Base-by-base conservation (phyloP, 2,113 vertebrate genomes). In the Pogonocichla stellata region DNA sequence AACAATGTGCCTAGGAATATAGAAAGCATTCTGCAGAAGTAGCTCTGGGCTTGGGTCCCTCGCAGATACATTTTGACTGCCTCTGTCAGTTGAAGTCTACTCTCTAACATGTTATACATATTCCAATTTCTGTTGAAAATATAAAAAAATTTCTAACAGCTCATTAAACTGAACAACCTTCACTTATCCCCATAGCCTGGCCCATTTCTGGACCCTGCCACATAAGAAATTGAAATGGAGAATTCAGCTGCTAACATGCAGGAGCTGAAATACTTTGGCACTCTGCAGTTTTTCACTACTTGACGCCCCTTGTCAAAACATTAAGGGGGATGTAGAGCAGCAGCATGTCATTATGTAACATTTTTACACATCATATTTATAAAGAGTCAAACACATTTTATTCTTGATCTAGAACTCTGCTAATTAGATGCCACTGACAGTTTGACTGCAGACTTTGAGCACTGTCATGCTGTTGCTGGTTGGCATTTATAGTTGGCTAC, bases 291-390 rank as follows among this genome's bases (percentile, higher is more conserved):
- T 93, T 96, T 96, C 93, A 92, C 90, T 81, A 74, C 87, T 94
- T 94, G 95, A 92, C 89, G 80, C 92, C 84, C 89, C 89, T 91
- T 97, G 95, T 96, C 95, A 96, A 97, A 95, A 94, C 93, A 94
- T 95, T 92, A 91, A 96, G 93, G 94, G 88, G 88, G 94, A 81
- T 93, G 94, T 91, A 92, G 81, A 84, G 84, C 64, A 91, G 88
- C 94, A 96, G 93, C 94, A 96, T 83, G 95, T 94, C 94, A 93
- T 97, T 96, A 95, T 96, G 71, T 96, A 95, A 97, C 88, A 79
- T 96, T 96, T 97, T 97, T 96, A 71, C 94, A 95, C 90, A 93
- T 96, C 95, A 86, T 96, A 96, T 95, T 97, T 96, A 96, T 95
- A 93, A 92, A 93, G 83, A 95, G 93, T 95, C 94, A 96, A 94